phyloP scores from a whole-genome alignment of 2,888 invertebrate species.

The Merodon equestris region DNA sequence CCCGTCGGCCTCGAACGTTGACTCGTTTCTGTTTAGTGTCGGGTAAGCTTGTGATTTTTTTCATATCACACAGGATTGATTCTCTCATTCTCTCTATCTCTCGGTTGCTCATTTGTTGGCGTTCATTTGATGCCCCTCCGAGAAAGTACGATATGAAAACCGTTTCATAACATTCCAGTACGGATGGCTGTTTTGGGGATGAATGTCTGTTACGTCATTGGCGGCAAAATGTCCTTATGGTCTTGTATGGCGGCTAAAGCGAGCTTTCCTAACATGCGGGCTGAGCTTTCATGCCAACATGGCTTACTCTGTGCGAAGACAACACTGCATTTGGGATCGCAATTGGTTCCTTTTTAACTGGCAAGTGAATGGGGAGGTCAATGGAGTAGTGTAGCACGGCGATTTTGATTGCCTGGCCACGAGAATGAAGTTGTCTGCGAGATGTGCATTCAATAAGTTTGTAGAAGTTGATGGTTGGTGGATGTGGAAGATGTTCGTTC shows the following conservation, averaged over 20 bases:
- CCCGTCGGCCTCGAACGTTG: constrained; percentile 72
- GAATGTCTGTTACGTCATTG: constrained; percentile 61
- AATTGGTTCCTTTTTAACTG: too few relatives aligned
- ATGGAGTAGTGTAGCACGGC: too few relatives aligned
- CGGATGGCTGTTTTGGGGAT: constrained; percentile 34
- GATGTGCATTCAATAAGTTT: too few relatives aligned
- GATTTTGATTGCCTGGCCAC: too few relatives aligned
- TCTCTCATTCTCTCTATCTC: constrained; percentile 49
- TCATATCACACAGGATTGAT: constrained; percentile 30
- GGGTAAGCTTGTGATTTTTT: constrained; percentile 35
- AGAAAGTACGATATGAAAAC: constrained; percentile 37
- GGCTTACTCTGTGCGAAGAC: too few relatives aligned
- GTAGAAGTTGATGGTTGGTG: too few relatives aligned
- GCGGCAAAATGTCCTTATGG: constrained; percentile 56
- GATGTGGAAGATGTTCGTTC: too few relatives aligned
- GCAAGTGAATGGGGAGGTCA: too few relatives aligned
- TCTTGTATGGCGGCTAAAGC: too few relatives aligned
- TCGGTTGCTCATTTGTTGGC: constrained; percentile 8
- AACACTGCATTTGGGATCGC: too few relatives aligned
- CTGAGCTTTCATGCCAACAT: too few relatives aligned
- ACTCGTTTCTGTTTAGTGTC: constrained; percentile 70
- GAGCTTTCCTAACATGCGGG: constrained; percentile 9
- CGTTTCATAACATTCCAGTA: constrained; percentile 65
- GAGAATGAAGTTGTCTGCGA: too few relatives aligned
- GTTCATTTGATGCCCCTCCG: background rate